phyloP scores from a whole-genome alignment of 2,113 vertebrate genomes.

The Tragelaphus scriptus region DNA sequence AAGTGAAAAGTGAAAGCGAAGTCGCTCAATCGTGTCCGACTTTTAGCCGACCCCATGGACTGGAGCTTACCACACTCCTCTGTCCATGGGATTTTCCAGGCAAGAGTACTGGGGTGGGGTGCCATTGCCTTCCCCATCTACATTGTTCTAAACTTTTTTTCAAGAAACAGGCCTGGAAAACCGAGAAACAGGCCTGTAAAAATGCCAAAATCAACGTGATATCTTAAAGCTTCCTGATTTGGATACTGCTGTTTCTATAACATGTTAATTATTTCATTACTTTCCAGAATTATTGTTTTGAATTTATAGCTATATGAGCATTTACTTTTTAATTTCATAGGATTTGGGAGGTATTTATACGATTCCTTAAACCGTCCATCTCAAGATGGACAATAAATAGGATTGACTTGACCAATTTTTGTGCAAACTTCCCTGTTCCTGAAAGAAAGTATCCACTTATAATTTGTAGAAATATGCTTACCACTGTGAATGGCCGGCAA shows the following conservation, averaged over 20 bases:
- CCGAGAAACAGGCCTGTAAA: background rate
- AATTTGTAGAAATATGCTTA: background rate
- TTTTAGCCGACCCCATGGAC: too few species aligned
- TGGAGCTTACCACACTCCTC: too few species aligned
- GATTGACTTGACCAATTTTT: background rate
- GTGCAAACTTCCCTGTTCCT: background rate
- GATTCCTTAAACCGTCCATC: background rate
- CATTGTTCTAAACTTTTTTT: background rate
- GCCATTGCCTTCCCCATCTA: too few species aligned
- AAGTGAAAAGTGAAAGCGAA: too few species aligned
- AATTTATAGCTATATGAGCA: background rate
- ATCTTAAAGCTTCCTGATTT: conserved; percentile 4
- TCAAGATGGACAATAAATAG: background rate
- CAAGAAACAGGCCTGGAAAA: background rate
- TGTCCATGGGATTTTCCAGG: too few species aligned
- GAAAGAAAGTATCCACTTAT: background rate
- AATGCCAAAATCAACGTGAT: background rate
- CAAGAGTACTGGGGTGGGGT: too few species aligned
- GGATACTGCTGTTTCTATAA: background rate
- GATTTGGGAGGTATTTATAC: background rate
- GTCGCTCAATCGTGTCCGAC: too few species aligned
- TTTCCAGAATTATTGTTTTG: background rate
- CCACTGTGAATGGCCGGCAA: background rate
- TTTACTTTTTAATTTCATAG: conserved; percentile 1
- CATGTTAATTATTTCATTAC: background rate